Evolutionary conservation across 2,888 invertebrate genomes (phyloP).

Genomic region (Panopea generosa): DNA sequence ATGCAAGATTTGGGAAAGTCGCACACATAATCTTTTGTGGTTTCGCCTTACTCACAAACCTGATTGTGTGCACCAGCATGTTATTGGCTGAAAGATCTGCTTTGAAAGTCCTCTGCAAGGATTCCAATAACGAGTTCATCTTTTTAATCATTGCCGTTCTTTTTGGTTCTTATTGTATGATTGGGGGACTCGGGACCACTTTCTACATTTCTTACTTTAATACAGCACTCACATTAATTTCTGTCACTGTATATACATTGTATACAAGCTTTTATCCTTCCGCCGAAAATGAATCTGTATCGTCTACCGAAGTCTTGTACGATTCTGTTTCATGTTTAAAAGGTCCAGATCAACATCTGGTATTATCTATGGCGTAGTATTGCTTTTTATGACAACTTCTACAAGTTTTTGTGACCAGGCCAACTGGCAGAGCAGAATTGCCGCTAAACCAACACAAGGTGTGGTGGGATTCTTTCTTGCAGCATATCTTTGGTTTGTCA

Average conservation of each 20-base stretch:
- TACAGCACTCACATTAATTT: slow-evolving; percentile 74
- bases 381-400: slow-evolving; percentile 67
- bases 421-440: slow-evolving; percentile 83
- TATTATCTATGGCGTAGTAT: slow-evolving; percentile 72
- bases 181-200: slow-evolving; percentile 80
- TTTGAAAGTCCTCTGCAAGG: slow-evolving; percentile 66
- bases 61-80: slow-evolving; percentile 73
- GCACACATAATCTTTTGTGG: slow-evolving; percentile 77
- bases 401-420: slow-evolving; percentile 78
- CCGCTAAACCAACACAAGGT: slow-evolving; percentile 80
- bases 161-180: slow-evolving; percentile 77
- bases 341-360: slow-evolving; percentile 71
- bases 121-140: slow-evolving; percentile 75
- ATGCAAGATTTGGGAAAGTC: slow-evolving; percentile 74
- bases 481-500: slow-evolving; percentile 79
- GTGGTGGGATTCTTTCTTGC: slow-evolving; percentile 81
- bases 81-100: slow-evolving; percentile 73
- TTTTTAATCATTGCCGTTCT: slow-evolving; percentile 75
- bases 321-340: slow-evolving; percentile 66
- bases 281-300: slow-evolving; percentile 41
- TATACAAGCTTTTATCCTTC: slow-evolving; percentile 63
- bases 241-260: slow-evolving; percentile 72
- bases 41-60: slow-evolving; percentile 76
- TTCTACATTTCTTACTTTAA: slow-evolving; percentile 83
- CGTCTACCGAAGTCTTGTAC: slow-evolving; percentile 67